These are phyloP conservation scores for Climacteris rufus DNA, from an alignment of 2,113 vertebrate species.

Conservation along the genomic window DNA sequence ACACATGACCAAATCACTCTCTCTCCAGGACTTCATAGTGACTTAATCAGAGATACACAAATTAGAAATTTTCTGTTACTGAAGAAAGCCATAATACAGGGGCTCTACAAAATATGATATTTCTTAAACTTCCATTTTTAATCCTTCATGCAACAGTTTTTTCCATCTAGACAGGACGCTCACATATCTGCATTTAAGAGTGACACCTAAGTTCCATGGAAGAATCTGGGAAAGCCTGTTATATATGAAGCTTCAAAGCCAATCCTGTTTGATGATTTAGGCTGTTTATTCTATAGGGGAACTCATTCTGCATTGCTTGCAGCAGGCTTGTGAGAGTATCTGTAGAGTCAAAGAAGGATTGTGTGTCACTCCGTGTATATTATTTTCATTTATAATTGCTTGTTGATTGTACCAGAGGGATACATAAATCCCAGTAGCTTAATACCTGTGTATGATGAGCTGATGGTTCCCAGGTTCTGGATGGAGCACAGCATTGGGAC, in stretches of 20 bases:
- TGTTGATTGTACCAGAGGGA: neutral
- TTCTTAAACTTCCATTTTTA: neutral
- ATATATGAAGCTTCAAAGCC: neutral
- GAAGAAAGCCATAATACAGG: neutral
- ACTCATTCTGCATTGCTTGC: neutral
- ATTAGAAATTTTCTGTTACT: neutral
- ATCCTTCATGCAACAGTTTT: neutral
- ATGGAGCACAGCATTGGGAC: neutral
- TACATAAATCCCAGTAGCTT: neutral
- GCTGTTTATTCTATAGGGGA: neutral
- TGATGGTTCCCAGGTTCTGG: neutral
- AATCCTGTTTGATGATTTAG: neutral
- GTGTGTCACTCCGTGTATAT: neutral
- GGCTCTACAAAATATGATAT: neutral
- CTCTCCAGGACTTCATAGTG: neutral
- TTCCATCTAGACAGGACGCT: neutral
- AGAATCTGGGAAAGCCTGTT: neutral
- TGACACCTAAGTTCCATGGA: neutral
- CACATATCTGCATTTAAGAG: neutral
- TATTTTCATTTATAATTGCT: neutral
- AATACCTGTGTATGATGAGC: fast-evolving
- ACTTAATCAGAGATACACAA: neutral
- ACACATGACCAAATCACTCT: neutral
- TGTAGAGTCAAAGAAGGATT: neutral
- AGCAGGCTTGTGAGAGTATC: neutral